Conservation (phyloP, 1,140 invertebrate species). For the Hyposmocoma kahamanoa region DNA sequence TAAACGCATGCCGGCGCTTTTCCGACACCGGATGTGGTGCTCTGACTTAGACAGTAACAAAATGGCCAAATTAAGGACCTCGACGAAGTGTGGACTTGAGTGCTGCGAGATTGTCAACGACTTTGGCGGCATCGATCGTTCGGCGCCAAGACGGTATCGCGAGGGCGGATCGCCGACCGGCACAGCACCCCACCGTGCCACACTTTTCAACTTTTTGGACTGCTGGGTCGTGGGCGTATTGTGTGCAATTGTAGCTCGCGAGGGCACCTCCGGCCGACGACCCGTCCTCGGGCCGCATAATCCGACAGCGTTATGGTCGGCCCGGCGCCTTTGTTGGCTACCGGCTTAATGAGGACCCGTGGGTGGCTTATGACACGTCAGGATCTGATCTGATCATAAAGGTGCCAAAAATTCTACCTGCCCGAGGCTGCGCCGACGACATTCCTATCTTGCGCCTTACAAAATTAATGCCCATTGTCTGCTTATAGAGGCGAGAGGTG, state of each 20-base stretch:
- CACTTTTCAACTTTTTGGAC: slow-evolving; percentile 70
- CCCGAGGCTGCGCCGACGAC: slow-evolving; percentile 50
- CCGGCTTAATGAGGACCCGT: slow-evolving; percentile 65
- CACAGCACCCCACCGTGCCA: slow-evolving; percentile 36
- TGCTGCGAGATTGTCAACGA: too few species aligned
- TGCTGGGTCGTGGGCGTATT: slow-evolving; percentile 61
- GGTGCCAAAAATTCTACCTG: slow-evolving; percentile 70
- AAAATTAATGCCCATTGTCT: slow-evolving; percentile 68
- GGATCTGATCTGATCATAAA: slow-evolving; percentile 68
- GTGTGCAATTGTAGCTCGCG: slow-evolving; percentile 65
- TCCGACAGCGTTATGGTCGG: slow-evolving; percentile 64
- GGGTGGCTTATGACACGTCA: slow-evolving; percentile 69
- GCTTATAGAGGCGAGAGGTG: slow-evolving; percentile 31
- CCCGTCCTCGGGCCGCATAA: slow-evolving; percentile 47
- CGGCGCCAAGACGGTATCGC: slow-evolving; percentile 60
- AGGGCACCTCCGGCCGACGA: slow-evolving; percentile 58
- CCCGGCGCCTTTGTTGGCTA: slow-evolving; percentile 66
- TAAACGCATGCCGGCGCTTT: slow-evolving; percentile 46
- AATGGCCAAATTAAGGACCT: slow-evolving; percentile 43
- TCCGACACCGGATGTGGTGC: slow-evolving; percentile 33
- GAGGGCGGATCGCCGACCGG: slow-evolving; percentile 7
- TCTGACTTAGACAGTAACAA: slow-evolving; percentile 39
- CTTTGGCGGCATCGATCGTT: slow-evolving; percentile 23
- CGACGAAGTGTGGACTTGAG: slow-evolving; percentile 22
- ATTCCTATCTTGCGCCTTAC: slow-evolving; percentile 60